These are phyloP conservation scores for Erithacus rubecula DNA, from an alignment of 2,797 vertebrate genomes.

Conservation along the genomic window DNA sequence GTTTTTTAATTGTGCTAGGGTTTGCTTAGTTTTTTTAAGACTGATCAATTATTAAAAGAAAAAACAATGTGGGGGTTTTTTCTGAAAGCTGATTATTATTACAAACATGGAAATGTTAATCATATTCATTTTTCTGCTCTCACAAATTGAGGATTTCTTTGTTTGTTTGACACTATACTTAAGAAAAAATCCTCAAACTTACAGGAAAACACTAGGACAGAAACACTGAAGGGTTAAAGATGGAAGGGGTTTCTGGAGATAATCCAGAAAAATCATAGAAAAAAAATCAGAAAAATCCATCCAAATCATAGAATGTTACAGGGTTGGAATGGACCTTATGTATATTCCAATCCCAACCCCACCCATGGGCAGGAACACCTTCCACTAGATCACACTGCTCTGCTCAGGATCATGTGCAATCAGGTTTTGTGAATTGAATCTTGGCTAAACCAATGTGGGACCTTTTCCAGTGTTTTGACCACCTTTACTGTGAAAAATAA, in stretches of 20 bases:
- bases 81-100: not conserved
- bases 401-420: not conserved
- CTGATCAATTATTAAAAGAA: not conserved
- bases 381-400: not conserved
- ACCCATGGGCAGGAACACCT: not conserved
- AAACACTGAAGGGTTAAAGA: not conserved
- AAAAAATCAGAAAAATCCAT: no score
- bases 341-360: not conserved
- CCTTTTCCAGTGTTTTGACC: not conserved
- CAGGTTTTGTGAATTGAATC: not conserved
- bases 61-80: not conserved
- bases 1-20: not conserved
- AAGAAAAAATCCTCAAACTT: not conserved
- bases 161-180: not conserved
- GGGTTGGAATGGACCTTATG: not conserved
- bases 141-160: accelerated
- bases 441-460: not conserved
- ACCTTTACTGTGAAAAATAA: not conserved
- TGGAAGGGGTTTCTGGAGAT: not conserved
- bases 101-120: not conserved
- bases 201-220: not conserved
- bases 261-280: no score
- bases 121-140: not conserved
- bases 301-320: not conserved
- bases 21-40: not conserved